Evolutionary conservation across 2,888 invertebrate species (phyloP), one percentile per base, ranked within the genome.

Genomic region (Thyatira batis): DNA sequence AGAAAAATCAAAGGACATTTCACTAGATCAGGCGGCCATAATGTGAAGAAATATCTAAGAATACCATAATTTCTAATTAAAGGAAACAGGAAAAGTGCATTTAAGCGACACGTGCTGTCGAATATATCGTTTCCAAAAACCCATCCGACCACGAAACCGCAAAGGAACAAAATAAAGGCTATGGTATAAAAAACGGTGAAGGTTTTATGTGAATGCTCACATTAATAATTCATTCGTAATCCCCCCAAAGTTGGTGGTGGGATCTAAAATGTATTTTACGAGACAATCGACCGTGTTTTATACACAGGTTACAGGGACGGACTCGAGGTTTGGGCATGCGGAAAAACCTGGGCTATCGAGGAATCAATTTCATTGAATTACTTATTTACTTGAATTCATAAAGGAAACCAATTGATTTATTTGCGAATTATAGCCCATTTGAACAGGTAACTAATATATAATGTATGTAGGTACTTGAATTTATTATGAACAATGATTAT

Each of bases 181-280:
- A 67, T 65, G 63, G 68, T 50, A 70, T 76, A 80, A 80, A 84
- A 82, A 79, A 79, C 73, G 73, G 66, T 69, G 67, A 74, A 73
- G 78, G 77, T 81, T 85, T 85, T 84, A 87, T 81, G 84, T 82
- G 85, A 83, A 81, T 80, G 73, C 74, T 75, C 79, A 78, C 83
- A 89, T 89, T 85, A 89, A 89, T 89, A 88, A 89, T 89, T 89
- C 89, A 89, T 87, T 78, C 75, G 78, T 87, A 85, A 87, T 88
- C 86, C 89, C 69, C 69, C 71, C 66, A 74, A 74, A 85, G 80
- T 81, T 78, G 73, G 80, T 75, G 79, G 80, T 76, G 71, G 77
- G 73, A 69, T 74, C 76, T 76, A 67, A 79, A 84, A 80, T 75
- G 80, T 81, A 78, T 82, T 87, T 87, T 85, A 87, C 79, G 84